These are phyloP conservation scores for Hippocampus guttulatus DNA, from an alignment of 2,113 vertebrate species.

Conservation along the genomic window DNA sequence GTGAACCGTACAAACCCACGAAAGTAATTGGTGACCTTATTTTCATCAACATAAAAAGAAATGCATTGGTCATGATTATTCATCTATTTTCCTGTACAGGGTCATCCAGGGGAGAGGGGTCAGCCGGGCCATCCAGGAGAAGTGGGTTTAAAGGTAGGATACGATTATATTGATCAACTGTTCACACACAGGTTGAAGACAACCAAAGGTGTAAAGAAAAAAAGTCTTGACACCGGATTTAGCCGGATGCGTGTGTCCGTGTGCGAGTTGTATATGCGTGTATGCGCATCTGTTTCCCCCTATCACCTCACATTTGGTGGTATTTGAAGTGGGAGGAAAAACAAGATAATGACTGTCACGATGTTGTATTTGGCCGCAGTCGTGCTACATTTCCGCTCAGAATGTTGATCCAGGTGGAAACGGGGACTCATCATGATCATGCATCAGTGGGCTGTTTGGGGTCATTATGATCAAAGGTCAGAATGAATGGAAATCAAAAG, in stretches of 20 bases:
- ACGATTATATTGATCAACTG: background rate
- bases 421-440: constrained; percentile 39
- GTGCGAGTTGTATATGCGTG: background rate
- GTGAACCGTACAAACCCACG: too few species aligned
- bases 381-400: constrained; percentile 5
- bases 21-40: too few species aligned
- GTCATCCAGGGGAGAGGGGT: constrained; percentile 51
- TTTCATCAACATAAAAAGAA: background rate
- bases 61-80: background rate
- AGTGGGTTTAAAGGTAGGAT: constrained; percentile 58
- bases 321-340: background rate
- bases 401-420: constrained; percentile 52
- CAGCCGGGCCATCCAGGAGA: constrained; percentile 57
- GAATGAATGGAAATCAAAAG: constrained; percentile 3
- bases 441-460: constrained; percentile 46
- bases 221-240: background rate
- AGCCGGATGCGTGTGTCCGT: background rate
- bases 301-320: background rate
- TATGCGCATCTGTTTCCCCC: background rate
- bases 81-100: constrained; percentile 39
- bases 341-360: constrained; percentile 13
- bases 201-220: background rate
- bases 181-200: background rate
- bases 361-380: constrained; percentile 35
- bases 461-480: constrained; percentile 56